Percentiles rank a stretch among this genome's conserved stretches.
Conservation (phyloP, 2,113 vertebrate genomes). For the Entelurus aequoreus region DNA sequence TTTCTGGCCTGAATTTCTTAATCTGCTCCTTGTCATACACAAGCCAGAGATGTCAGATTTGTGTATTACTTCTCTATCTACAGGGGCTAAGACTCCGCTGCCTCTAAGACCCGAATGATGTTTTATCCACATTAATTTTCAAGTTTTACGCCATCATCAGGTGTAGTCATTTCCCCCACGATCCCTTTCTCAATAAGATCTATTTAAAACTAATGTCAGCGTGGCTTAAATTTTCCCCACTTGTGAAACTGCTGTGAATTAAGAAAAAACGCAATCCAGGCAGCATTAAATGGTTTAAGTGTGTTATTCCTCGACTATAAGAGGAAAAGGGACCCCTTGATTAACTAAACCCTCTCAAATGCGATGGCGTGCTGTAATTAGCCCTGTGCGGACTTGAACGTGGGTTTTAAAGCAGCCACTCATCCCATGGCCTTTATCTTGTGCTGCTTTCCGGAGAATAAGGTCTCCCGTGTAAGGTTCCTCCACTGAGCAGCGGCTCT, state of each 20-base stretch:
- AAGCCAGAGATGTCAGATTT: slow-evolving; percentile 57
- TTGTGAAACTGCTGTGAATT: slow-evolving; percentile 70
- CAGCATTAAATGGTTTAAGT: slow-evolving; percentile 76
- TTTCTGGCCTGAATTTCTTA: slow-evolving; percentile 50
- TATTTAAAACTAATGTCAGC: slow-evolving; percentile 72
- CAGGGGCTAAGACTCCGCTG: slow-evolving; percentile 64
- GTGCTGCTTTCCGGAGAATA: slow-evolving; percentile 69
- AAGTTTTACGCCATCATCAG: slow-evolving; percentile 70
- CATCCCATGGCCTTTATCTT: slow-evolving; percentile 78
- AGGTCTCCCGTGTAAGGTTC: slow-evolving; percentile 73
- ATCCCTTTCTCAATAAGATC: slow-evolving; percentile 75
- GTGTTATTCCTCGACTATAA: slow-evolving; percentile 75
- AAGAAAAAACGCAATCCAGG: slow-evolving; percentile 68
- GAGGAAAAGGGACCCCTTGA: slow-evolving; percentile 70
- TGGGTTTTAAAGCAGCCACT: slow-evolving; percentile 77
- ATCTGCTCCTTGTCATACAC: slow-evolving; percentile 64
- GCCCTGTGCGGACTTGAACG: slow-evolving; percentile 68
- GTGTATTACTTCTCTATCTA: slow-evolving; percentile 53
- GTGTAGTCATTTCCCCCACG: slow-evolving; percentile 66
- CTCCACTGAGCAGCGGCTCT: slow-evolving; percentile 67
- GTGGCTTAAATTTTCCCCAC: slow-evolving; percentile 75
- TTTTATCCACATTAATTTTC: slow-evolving; percentile 55
- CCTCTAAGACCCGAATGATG: slow-evolving; percentile 62
- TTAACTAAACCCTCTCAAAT: slow-evolving; percentile 80
- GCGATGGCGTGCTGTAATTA: slow-evolving; percentile 77